These are phyloP conservation scores for Mimas tiliae DNA, from an alignment of 2,888 invertebrate genomes.

Conservation along the genomic window DNA sequence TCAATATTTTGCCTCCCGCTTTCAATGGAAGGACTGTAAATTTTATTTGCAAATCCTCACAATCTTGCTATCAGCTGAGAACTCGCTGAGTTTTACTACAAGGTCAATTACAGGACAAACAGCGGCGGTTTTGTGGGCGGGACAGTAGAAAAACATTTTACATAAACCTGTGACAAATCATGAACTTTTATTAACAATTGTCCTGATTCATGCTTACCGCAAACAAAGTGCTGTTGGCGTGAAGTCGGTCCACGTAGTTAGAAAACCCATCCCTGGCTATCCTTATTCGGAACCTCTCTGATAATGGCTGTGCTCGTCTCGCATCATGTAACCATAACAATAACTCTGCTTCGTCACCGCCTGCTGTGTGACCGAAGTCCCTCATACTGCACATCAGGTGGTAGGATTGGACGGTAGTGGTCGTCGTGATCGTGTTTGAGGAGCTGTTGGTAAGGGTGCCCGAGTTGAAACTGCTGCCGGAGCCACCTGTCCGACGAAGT, in stretches of 20 bases:
- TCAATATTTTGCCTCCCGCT: too few relatives aligned
- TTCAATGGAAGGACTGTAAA: too few relatives aligned
- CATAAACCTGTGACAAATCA: too few relatives aligned
- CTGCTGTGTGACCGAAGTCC: conserved; percentile 94
- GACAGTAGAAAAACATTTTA: too few relatives aligned
- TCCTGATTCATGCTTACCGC: conserved; percentile 81
- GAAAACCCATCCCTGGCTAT: conserved; percentile 96
- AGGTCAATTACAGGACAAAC: too few relatives aligned
- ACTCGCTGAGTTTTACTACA: too few relatives aligned
- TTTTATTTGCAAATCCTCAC: too few relatives aligned
- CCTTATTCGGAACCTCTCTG: conserved; percentile 94
- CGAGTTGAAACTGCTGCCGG: conserved; percentile 77
- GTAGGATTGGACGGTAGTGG: conserved; percentile 71
- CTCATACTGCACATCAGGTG: conserved; percentile 91
- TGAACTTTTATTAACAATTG: too few relatives aligned
- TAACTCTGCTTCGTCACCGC: conserved; percentile 95
- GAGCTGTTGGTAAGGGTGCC: conserved; percentile 70
- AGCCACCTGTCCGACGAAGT: conserved; percentile 74
- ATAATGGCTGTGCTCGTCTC: conserved; percentile 90
- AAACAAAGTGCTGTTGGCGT: conserved; percentile 95
- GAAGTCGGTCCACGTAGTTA: conserved; percentile 93
- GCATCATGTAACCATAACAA: conserved; percentile 94
- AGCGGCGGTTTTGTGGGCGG: too few relatives aligned
- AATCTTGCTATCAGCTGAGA: too few relatives aligned
- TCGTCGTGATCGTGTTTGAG: conserved; percentile 40